Conservation (phyloP, 2,797 vertebrate genomes). For the Tamandua tetradactyla region DNA sequence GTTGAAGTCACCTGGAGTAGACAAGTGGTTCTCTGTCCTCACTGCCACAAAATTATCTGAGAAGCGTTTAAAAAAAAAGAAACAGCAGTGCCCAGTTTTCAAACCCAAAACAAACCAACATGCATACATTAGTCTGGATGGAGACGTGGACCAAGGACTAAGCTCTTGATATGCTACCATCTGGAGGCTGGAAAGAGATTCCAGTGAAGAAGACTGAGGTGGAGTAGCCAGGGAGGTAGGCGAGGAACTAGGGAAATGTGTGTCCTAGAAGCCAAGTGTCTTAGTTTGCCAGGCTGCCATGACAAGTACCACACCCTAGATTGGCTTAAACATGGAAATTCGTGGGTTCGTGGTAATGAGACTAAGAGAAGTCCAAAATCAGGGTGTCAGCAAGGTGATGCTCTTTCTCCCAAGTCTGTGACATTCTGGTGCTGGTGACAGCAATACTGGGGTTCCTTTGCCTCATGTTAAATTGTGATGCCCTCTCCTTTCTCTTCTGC, state of each 20-base stretch:
- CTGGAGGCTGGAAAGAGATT: not conserved
- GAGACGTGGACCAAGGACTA: not conserved
- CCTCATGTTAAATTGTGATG: no score
- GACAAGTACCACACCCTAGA: no score
- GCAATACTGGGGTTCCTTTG: no score
- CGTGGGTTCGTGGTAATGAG: no score
- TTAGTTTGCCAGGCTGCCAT: no score
- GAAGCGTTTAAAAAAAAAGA: not conserved
- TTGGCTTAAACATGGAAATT: no score
- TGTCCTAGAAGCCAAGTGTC: not conserved
- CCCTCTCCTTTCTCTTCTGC: no score
- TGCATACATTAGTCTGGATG: not conserved
- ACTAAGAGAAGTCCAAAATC: no score
- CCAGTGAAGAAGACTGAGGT: not conserved
- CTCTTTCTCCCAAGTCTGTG: no score
- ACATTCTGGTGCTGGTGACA: no score
- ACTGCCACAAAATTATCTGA: not conserved
- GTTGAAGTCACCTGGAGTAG: not conserved
- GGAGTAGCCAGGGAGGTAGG: not conserved
- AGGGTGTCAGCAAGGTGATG: no score
- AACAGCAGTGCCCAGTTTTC: not conserved
- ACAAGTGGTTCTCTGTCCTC: not conserved
- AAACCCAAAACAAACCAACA: not conserved
- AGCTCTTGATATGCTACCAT: not conserved
- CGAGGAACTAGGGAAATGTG: not conserved